Evolutionary conservation across 2,113 vertebrate genomes (phyloP), one percentile per base, ranked within the genome.

Genomic region (Lophius piscatorius): DNA sequence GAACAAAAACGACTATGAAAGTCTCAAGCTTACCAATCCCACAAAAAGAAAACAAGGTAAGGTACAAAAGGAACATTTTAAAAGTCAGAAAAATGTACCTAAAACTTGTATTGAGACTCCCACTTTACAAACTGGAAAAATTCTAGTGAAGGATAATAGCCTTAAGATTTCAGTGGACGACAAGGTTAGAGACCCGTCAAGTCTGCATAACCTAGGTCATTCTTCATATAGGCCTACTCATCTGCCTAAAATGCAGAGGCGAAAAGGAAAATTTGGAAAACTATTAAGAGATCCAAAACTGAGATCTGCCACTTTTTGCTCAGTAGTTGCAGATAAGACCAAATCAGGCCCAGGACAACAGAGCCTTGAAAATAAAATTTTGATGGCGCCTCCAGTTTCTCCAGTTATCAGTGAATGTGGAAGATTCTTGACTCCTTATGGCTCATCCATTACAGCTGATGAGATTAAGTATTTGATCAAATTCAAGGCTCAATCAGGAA

Each of bases 331-430:
- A 9, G 31, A 40, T 8, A 45, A 70, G 11, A 39, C 39, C 12
- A 52, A 63, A 57, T 2, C 38, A 2, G 29, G 44, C 1, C 23
- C 10, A 12, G 38, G 12, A 52, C 26, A 40, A 10, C n/a, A 42
- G 6, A 59, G 2, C 6, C 31, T 66, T 13, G 24, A 63, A 31
- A 36, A 12, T 48, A 40, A 22, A 0, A 8, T 49, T 36, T 31
- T 35, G 39, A 65, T 33, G 29, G 76, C 75, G 31, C 44, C 47
- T 29, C 64, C 75, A 20, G 12, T 20, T 21, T 63, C 4, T 49
- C 88, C 88, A 3, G 80, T 92, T 34, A 34, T 86, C 29, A 91
- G 87, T 9, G 70, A 83, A 56, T 93, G 92, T 80, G 91, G 92
- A 31, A 77, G 81, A 57, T 71, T 91, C 35, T 84, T 93, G 66